Percentiles rank a stretch among this genome's conserved stretches.
phyloP scores from a whole-genome alignment of 2,888 invertebrate species.

The Phorcus lineatus region DNA sequence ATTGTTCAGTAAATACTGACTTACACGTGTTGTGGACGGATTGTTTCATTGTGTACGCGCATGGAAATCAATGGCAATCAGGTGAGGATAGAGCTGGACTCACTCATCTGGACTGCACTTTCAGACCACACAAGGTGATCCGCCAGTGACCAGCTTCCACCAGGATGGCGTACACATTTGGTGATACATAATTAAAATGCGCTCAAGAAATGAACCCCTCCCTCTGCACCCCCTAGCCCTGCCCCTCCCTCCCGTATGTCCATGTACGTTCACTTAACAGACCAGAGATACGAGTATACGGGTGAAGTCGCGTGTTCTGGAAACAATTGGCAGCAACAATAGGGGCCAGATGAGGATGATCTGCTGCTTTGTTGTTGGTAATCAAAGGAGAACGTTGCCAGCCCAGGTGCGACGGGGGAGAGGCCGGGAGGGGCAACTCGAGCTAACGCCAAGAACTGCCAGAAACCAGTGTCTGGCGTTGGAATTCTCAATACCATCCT shows the following conservation, averaged over 20 bases:
- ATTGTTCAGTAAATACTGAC: constrained; percentile 1
- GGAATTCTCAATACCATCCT: neutral
- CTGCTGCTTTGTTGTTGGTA: constrained; percentile 1
- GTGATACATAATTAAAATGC: too few relatives aligned
- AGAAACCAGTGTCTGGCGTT: constrained; percentile 3
- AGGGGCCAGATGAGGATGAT: neutral
- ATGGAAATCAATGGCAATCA: neutral
- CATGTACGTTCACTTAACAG: neutral
- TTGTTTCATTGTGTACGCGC: neutral
- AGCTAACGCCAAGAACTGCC: neutral
- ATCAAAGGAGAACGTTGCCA: constrained; percentile 1
- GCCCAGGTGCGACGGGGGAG: neutral
- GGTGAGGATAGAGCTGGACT: neutral
- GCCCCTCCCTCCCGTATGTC: neutral
- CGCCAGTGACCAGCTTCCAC: neutral
- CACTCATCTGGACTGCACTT: neutral
- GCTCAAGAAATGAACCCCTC: too few relatives aligned
- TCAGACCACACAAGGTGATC: neutral
- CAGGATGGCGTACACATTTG: neutral
- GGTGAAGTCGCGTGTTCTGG: neutral
- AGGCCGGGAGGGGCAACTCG: neutral
- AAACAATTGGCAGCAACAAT: constrained; percentile 5
- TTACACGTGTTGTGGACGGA: constrained; percentile 1
- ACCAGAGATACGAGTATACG: neutral
- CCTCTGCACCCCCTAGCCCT: neutral